Evolutionary conservation across 2,888 invertebrate genomes (phyloP).

Genomic region (Xanthostigma xanthostigma): DNA sequence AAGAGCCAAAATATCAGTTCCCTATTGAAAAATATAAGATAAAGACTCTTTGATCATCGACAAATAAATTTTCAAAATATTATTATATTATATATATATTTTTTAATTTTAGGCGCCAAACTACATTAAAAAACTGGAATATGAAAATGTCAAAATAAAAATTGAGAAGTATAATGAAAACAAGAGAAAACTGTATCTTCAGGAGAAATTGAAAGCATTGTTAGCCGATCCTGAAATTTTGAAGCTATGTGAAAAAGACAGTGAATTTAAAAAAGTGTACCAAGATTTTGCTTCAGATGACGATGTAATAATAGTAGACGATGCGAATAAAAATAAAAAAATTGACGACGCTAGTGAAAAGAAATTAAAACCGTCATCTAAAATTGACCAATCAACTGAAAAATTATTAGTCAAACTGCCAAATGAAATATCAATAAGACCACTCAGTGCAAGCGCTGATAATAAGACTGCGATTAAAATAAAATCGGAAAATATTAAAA

Average conservation of each 20-base stretch:
- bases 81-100: background rate
- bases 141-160: slow-evolving; percentile 2
- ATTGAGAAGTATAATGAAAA: background rate
- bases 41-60: no score
- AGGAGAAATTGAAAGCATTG: background rate
- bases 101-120: slow-evolving; percentile 1
- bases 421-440: no score
- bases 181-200: background rate
- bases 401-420: no score
- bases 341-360: background rate
- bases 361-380: background rate
- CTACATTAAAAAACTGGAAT: background rate
- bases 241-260: background rate
- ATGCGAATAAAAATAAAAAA: background rate
- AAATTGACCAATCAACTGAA: background rate
- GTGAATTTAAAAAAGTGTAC: background rate
- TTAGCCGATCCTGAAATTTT: background rate
- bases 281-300: background rate
- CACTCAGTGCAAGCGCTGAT: no score
- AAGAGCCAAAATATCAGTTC: no score
- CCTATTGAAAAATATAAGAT: no score
- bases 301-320: background rate
- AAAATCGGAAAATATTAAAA: no score
- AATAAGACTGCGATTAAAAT: no score
- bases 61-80: background rate